These are phyloP conservation scores for Thymelicus lineola DNA, from an alignment of 2,888 invertebrate species.

Conservation along the genomic window DNA sequence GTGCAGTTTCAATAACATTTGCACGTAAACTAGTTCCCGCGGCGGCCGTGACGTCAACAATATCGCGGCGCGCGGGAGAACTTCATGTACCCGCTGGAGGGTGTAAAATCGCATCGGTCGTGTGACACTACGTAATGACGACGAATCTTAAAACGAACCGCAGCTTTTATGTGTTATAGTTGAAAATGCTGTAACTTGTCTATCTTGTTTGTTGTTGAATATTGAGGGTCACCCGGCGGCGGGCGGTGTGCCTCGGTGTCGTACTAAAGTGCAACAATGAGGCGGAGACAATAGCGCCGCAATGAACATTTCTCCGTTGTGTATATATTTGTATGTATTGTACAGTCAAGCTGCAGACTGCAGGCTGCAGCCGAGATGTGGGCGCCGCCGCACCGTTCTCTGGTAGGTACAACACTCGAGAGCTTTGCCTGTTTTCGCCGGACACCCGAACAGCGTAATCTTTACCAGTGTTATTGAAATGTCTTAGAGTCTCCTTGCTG, in stretches of 20 bases:
- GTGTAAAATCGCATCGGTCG: neutral
- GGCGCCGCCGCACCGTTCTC: too few relatives aligned
- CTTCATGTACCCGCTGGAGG: neutral
- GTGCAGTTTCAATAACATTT: slow-evolving; percentile 33
- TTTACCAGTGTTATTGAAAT: too few relatives aligned
- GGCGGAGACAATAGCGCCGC: slow-evolving; percentile 18
- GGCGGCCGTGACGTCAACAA: slow-evolving; percentile 15
- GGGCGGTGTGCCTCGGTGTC: neutral
- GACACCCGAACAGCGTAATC: too few relatives aligned
- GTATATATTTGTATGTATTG: neutral
- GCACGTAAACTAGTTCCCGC: slow-evolving; percentile 11
- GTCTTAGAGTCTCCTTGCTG: too few relatives aligned
- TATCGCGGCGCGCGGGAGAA: slow-evolving; percentile 3
- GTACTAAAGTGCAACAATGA: slow-evolving; percentile 23
- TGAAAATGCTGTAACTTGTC: neutral
- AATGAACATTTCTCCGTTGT: slow-evolving; percentile 8
- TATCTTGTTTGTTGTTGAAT: too few relatives aligned
- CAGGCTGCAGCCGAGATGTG: too few relatives aligned
- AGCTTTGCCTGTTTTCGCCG: too few relatives aligned
- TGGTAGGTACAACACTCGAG: too few relatives aligned
- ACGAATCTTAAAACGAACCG: neutral
- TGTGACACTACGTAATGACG: neutral
- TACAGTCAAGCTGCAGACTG: too few relatives aligned
- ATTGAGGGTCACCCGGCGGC: slow-evolving; percentile 1
- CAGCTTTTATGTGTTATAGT: neutral